These are phyloP conservation scores for Neodon shergylaensis DNA, from an alignment of 2,113 vertebrate genomes.

Conservation along the genomic window DNA sequence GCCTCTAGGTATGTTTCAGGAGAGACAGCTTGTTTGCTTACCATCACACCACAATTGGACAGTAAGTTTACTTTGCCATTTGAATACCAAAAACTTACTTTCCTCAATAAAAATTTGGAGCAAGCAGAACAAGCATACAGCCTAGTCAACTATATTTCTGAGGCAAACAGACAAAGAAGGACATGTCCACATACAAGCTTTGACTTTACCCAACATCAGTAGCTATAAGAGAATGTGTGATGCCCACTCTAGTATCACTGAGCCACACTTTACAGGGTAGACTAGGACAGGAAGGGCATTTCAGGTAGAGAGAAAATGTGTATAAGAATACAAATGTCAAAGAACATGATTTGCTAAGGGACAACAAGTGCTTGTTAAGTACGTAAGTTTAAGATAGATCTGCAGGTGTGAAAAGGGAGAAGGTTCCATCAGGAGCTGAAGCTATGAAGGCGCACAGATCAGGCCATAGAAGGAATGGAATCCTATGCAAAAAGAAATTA, in stretches of 20 bases:
- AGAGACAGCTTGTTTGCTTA: slow-evolving; percentile 6
- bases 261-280: neutral
- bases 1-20: slow-evolving; percentile 1
- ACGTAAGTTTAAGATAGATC: neutral
- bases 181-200: neutral
- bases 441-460: neutral
- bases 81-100: slow-evolving; percentile 26
- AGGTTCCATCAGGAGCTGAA: neutral
- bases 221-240: neutral
- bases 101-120: neutral
- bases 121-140: neutral
- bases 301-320: slow-evolving; percentile 24
- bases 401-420: neutral
- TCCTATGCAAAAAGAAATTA: neutral
- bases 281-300: slow-evolving; percentile 19
- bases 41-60: neutral
- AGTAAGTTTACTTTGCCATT: slow-evolving; percentile 23
- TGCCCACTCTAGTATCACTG: neutral
- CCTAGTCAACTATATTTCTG: slow-evolving; percentile 37
- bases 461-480: neutral
- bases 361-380: neutral
- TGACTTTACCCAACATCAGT: neutral
- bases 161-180: neutral
- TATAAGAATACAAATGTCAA: slow-evolving; percentile 4
- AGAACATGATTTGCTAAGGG: slow-evolving; percentile 4